Percentiles rank a stretch among this genome's conserved stretches.
Conservation (phyloP, 1,140 invertebrate genomes). For the Papilio helenus region DNA sequence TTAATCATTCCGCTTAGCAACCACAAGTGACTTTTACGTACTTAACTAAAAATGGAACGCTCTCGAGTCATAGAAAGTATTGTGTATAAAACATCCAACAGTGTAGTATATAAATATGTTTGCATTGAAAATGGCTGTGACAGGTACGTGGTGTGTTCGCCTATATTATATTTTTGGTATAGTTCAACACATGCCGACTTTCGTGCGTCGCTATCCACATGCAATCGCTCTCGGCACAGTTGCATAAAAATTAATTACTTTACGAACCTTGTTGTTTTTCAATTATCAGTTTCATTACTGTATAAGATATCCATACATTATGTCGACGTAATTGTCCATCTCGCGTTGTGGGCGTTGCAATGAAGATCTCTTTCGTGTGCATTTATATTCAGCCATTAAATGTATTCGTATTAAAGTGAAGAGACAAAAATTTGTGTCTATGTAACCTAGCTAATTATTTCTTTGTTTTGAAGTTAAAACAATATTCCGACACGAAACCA, state of each 20-base stretch:
- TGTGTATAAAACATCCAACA: conserved; percentile 70
- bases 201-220: conserved; percentile 32
- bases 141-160: conserved; percentile 41
- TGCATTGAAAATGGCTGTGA: conserved; percentile 56
- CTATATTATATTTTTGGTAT: conserved; percentile 27
- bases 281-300: conserved; percentile 24
- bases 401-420: not conserved
- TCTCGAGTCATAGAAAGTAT: conserved; percentile 79
- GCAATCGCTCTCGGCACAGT: conserved; percentile 44
- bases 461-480: conserved; percentile 33
- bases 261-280: conserved; percentile 26
- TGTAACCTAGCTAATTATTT: conserved; percentile 34
- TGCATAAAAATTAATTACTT: conserved; percentile 39
- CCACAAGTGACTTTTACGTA: conserved; percentile 55
- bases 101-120: conserved; percentile 50
- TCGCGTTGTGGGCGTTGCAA: conserved; percentile 31
- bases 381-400: not conserved
- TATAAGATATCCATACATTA: conserved; percentile 16
- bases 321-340: conserved; percentile 21
- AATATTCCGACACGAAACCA: conserved; percentile 30
- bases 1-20: conserved; percentile 64
- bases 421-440: conserved; percentile 10
- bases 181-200: conserved; percentile 37
- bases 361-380: not conserved
- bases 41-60: conserved; percentile 78